These are phyloP conservation scores for Saturnia pavonia DNA, from an alignment of 2,888 invertebrate species.

Conservation along the genomic window DNA sequence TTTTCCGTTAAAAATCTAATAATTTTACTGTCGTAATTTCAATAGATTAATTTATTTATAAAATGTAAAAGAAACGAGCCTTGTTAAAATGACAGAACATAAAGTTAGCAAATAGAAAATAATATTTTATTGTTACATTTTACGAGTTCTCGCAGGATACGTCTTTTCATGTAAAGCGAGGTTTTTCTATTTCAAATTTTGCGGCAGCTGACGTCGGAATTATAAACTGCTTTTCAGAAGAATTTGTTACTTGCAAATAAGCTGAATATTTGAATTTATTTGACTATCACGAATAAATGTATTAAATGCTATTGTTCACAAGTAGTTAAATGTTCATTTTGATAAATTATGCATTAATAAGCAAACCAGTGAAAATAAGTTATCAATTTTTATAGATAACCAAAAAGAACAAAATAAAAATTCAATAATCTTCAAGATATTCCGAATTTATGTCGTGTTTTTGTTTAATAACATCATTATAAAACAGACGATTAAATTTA, in stretches of 20 bases:
- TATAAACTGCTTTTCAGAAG: neutral
- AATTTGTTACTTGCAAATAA: neutral
- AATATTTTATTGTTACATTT: slow-evolving; percentile 63
- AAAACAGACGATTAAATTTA: neutral
- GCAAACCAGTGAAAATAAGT: too few relatives aligned
- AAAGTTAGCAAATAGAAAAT: slow-evolving; percentile 66
- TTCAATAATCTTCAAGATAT: too few relatives aligned
- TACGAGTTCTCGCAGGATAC: slow-evolving; percentile 39
- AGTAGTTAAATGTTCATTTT: too few relatives aligned
- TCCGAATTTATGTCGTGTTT: neutral
- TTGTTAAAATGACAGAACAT: neutral
- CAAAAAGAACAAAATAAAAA: too few relatives aligned
- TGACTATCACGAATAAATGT: neutral
- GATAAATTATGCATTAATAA: too few relatives aligned
- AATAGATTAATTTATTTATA: too few relatives aligned
- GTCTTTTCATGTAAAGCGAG: neutral
- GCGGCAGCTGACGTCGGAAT: slow-evolving; percentile 14
- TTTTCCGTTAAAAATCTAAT: too few relatives aligned
- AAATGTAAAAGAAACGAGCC: neutral
- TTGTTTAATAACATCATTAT: neutral
- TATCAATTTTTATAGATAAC: too few relatives aligned
- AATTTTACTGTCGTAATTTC: too few relatives aligned
- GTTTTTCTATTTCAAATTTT: slow-evolving; percentile 18
- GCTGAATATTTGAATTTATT: neutral
- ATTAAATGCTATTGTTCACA: too few relatives aligned